A percentile compares a stretch with the other conserved stretches of the same genome.
These are phyloP conservation scores for Chanos chanos DNA, from an alignment of 2,797 vertebrate genomes.

Conservation along the genomic window DNA sequence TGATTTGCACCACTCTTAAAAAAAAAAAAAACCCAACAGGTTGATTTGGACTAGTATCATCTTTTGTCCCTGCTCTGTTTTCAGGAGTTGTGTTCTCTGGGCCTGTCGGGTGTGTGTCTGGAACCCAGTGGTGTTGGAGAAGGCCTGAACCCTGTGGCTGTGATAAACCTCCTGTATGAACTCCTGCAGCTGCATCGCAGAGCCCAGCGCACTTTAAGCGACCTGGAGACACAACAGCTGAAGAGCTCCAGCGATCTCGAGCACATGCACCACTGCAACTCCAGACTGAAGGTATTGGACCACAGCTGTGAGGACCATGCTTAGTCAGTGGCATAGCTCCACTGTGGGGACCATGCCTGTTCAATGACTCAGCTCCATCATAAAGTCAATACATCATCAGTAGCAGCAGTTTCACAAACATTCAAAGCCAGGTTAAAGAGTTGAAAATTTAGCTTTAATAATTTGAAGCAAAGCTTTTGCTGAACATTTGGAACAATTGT, in stretches of 20 bases:
- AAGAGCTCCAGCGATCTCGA: constrained; percentile 86
- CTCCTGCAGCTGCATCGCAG: constrained; percentile 83
- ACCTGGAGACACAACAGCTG: constrained; percentile 83
- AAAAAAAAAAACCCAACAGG: too few relatives aligned
- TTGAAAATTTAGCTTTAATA: too few relatives aligned
- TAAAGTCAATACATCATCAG: too few relatives aligned
- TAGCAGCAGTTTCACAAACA: too few relatives aligned
- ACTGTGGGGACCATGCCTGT: too few relatives aligned
- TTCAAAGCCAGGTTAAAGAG: too few relatives aligned
- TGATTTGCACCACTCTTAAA: too few relatives aligned
- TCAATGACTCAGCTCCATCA: too few relatives aligned
- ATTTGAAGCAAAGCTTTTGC: too few relatives aligned
- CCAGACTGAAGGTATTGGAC: constrained; percentile 81
- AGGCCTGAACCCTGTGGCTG: constrained; percentile 71
- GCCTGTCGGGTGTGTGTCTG: constrained; percentile 78
- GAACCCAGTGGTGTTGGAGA: constrained; percentile 61
- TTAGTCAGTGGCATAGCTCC: too few relatives aligned
- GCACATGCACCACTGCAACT: constrained; percentile 83
- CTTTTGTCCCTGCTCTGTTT: constrained; percentile 19
- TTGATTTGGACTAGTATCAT: background rate
- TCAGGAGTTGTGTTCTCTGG: constrained; percentile 85
- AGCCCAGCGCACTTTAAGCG: constrained; percentile 78
- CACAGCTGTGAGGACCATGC: too few relatives aligned
- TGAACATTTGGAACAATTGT: too few relatives aligned
- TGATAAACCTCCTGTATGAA: constrained; percentile 88